Evolutionary conservation across 64 coral and sea anemone species (phyloP), one percentile per base, ranked within the genome.

Genomic region (Actinia tenebrosa): DNA sequence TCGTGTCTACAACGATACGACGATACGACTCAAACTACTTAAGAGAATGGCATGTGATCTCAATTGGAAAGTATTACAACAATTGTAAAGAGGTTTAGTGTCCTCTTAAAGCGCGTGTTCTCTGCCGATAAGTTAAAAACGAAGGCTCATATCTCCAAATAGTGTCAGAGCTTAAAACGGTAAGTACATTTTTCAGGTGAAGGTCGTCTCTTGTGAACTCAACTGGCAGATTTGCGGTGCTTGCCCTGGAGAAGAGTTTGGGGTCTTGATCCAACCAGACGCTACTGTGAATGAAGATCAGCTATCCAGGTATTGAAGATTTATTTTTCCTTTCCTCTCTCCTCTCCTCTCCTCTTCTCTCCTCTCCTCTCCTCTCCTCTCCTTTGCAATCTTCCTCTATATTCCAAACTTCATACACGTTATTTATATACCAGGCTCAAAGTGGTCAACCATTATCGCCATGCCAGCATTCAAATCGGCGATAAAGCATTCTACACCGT

Each of bases 401-500:
- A 23, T 14, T 42, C 8, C 13, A 37, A 26, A 10, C 42, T 66
- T 66, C 61, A 19, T 27, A 69, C n/a, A 23, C 5, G 18, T 23
- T n/a, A 69, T 69, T 52, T 22, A 20, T 17, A 53, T 44, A 77
- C 0, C 42, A 98, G 96, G n/a, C 45, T 98, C 7, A 84, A 91
- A 44, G 85, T 95, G 56, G 91, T 95, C 10, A 95, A 92, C 77
- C 94, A 95, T 80, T 92, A 89, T 77, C 45, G 89, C 44, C 97
- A 95, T 83, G 95, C 95, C 47, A 90, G 89, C 78, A 87, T 99
- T 86, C 97, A 99, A 50, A 93, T 99, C 90, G 97, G 97, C 53
- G 97, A 99, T 64, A 99, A 99, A 86, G 93, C 93, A 79, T 99
- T 95, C 79, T 99, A 99, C 60, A 94, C 91, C 16, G 83, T 99